Evolutionary conservation across 2,888 invertebrate genomes (phyloP).

Genomic region (Drosophila anceps): DNA sequence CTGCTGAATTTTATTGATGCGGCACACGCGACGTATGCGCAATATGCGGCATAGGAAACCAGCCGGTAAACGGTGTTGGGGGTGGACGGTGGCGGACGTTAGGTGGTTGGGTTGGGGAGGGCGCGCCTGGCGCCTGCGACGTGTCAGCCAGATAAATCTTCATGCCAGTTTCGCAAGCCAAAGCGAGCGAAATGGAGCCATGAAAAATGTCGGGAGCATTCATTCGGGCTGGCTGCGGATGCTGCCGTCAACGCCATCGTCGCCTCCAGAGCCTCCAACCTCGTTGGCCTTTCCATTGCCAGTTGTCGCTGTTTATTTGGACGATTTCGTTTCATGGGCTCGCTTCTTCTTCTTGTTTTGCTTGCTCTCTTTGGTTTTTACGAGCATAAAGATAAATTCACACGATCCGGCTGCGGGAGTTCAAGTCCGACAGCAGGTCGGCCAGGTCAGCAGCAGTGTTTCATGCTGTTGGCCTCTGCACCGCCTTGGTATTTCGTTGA

Average conservation of each 20-base stretch:
- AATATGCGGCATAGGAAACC: slow-evolving; percentile 50
- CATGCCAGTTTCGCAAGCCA: slow-evolving; percentile 44
- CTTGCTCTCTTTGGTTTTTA: slow-evolving; percentile 60
- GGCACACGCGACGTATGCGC: slow-evolving; percentile 64
- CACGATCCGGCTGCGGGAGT: slow-evolving; percentile 55
- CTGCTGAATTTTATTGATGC: slow-evolving; percentile 70
- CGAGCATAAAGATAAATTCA: slow-evolving; percentile 78
- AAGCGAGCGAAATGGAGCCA: slow-evolving; percentile 64
- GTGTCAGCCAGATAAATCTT: slow-evolving; percentile 70
- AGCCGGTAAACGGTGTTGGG: slow-evolving; percentile 15
- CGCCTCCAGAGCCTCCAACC: slow-evolving; percentile 12
- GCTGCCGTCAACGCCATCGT: slow-evolving; percentile 48
- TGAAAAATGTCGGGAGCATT: slow-evolving; percentile 73
- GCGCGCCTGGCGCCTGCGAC: slow-evolving; percentile 25
- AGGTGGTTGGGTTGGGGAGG: neutral
- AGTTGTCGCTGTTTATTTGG: slow-evolving; percentile 71
- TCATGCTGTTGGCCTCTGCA: slow-evolving; percentile 24
- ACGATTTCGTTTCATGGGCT: slow-evolving; percentile 68
- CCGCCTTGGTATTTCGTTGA: slow-evolving; percentile 52
- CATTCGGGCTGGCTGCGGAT: slow-evolving; percentile 49
- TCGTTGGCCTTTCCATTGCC: slow-evolving; percentile 17
- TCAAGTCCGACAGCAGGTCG: slow-evolving; percentile 36
- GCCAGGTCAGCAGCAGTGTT: slow-evolving; percentile 26
- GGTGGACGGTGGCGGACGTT: neutral
- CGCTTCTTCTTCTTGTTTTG: neutral